These are phyloP conservation scores for Cercocebus atys DNA, from an alignment of 2,113 vertebrate genomes.

Conservation along the genomic window DNA sequence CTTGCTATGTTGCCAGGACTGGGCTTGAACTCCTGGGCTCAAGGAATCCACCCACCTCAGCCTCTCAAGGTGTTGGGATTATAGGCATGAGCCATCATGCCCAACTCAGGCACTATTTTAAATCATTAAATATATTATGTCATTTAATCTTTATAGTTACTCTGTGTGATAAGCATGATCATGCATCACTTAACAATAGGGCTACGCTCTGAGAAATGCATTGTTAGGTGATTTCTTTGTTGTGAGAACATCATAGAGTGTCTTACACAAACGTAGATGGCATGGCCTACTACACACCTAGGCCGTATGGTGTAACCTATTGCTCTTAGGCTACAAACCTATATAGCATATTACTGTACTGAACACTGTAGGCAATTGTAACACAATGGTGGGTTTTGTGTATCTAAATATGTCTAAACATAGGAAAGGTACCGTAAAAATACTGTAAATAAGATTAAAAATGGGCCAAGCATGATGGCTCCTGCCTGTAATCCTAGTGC, in stretches of 20 bases:
- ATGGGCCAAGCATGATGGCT: too few species aligned
- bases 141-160: neutral
- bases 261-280: neutral
- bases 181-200: neutral
- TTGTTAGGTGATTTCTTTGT: neutral
- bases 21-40: neutral
- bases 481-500: too few species aligned
- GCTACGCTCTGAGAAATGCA: neutral
- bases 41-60: neutral
- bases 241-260: neutral
- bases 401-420: neutral
- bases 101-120: too few species aligned
- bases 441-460: neutral
- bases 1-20: neutral
- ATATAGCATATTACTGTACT: neutral
- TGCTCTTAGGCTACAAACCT: neutral
- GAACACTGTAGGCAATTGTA: neutral
- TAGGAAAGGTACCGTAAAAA: neutral
- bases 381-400: neutral
- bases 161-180: neutral
- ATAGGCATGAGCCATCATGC: neutral
- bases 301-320: neutral
- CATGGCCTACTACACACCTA: neutral
- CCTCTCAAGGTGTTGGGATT: neutral
- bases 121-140: neutral